Conservation (phyloP, 2,797 vertebrate species). For the Nyctibius grandis region DNA sequence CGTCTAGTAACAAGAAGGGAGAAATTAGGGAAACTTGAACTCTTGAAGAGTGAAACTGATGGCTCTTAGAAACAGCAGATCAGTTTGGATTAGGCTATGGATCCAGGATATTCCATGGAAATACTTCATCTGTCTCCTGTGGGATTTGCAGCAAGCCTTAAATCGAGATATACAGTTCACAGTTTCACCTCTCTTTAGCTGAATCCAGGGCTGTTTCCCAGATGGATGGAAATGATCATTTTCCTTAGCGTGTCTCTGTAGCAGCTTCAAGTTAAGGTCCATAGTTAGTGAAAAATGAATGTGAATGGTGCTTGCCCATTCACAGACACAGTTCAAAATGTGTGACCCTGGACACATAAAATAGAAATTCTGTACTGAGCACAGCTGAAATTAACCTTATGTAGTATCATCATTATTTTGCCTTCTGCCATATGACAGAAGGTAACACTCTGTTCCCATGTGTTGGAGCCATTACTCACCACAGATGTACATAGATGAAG, state of each 20-base stretch:
- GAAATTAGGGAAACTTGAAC: not conserved
- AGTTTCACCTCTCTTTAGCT: not conserved
- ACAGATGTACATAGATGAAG: not conserved
- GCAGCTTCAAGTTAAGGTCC: not conserved
- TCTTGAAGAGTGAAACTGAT: not conserved
- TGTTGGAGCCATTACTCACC: not conserved
- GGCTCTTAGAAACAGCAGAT: not conserved
- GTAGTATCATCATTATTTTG: not conserved
- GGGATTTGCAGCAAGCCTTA: not conserved
- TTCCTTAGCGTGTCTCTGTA: not conserved
- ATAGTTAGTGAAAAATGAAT: not conserved
- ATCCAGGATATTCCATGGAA: not conserved
- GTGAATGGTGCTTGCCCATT: not conserved
- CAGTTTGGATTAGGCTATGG: not conserved
- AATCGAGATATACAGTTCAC: not conserved
- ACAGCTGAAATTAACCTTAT: not conserved
- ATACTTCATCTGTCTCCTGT: not conserved
- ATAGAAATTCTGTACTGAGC: not conserved
- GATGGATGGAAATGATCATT: not conserved
- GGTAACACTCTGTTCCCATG: not conserved
- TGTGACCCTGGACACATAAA: accelerated
- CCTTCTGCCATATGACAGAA: slow-evolving; percentile 6
- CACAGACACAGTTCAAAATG: not conserved
- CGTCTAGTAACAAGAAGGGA: not conserved
- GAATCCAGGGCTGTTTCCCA: not conserved